Percentiles rank a stretch among this genome's conserved stretches.
Conservation (phyloP, 2,113 vertebrate genomes). For the Hyla sarda region DNA sequence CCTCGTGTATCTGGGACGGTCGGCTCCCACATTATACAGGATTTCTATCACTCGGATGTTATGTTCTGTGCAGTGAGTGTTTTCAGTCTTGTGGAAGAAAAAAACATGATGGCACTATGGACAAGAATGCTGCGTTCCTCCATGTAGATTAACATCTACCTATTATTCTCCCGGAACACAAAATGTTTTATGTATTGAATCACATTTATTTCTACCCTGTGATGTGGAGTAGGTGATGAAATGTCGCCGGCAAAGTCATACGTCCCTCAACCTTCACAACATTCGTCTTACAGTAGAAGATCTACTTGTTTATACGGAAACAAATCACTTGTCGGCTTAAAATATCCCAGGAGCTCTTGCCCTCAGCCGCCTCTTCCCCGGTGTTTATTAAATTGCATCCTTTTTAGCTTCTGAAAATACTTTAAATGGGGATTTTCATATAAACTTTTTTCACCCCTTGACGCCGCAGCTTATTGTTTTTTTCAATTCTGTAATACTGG, state of each 20-base stretch:
- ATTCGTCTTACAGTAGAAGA: neutral
- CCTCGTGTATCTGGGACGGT: neutral
- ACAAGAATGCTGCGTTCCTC: neutral
- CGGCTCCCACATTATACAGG: slow-evolving; percentile 9
- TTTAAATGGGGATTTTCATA: too few species aligned
- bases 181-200: slow-evolving; percentile 53
- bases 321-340: slow-evolving; percentile 27
- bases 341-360: neutral
- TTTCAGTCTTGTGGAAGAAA: slow-evolving; percentile 5
- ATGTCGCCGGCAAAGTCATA: slow-evolving; percentile 31
- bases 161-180: slow-evolving; percentile 31
- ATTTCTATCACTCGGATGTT: slow-evolving; percentile 21
- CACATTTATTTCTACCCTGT: slow-evolving; percentile 31
- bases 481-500: too few species aligned
- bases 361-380: neutral
- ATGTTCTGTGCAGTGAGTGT: slow-evolving; percentile 11
- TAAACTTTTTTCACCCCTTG: too few species aligned
- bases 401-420: neutral
- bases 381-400: slow-evolving; percentile 38
- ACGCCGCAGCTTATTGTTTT: too few species aligned
- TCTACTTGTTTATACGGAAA: slow-evolving; percentile 4
- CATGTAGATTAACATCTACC: slow-evolving; percentile 29
- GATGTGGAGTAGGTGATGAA: slow-evolving; percentile 32
- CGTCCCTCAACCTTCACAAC: slow-evolving; percentile 40
- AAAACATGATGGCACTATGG: neutral